Evolutionary conservation across 1,140 invertebrate species (phyloP), one percentile per base, ranked within the genome.

Genomic region (Drosophila bipectinata): DNA sequence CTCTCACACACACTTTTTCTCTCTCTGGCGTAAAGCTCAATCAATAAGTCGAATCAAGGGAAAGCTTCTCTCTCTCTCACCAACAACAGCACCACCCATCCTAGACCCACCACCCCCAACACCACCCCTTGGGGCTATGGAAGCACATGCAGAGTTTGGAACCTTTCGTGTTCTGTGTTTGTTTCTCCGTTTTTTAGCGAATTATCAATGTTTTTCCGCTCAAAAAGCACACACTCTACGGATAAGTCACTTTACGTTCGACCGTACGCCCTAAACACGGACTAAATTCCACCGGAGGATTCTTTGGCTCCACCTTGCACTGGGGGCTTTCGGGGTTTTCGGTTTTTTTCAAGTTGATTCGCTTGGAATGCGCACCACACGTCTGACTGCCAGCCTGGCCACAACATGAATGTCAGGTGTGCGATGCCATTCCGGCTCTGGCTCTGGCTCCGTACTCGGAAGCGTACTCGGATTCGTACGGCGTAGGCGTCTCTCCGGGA

Each of bases 321-420:
- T 79, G 21, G 49, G 73, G 58, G 37, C 57, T 64, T 49, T 57
- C 34, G 48, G 47, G 41, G 15, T 44, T 67, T 74, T 54, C 49
- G 49, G 49, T 32, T 21, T 32, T 26, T 15, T 9, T 18, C 30
- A 47, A 30, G 41, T 30, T 44, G 41, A 15, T 39, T 48, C 30
- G 68, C 15, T 34, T 34, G 51, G 51, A 18, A 53, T 71, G 57
- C 80, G 79, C 79, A 79, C 76, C 75, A 88, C 84, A 87, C 83
- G 84, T 89, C 83, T 89, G 79, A 88, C 84, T 88, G 79, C 64
- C 79, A 89, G 72, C 76, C 76, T 89, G 68, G 83, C 84, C 83
- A 88, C 83, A 88, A 88, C 84, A 88, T 82, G 83, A 88, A 88
- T 88, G 83, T 87, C 83, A 87, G 83, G 83, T 87, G 83, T 87